phyloP scores from a whole-genome alignment of 1,140 invertebrate genomes.

The Homalodisca vitripennis region DNA sequence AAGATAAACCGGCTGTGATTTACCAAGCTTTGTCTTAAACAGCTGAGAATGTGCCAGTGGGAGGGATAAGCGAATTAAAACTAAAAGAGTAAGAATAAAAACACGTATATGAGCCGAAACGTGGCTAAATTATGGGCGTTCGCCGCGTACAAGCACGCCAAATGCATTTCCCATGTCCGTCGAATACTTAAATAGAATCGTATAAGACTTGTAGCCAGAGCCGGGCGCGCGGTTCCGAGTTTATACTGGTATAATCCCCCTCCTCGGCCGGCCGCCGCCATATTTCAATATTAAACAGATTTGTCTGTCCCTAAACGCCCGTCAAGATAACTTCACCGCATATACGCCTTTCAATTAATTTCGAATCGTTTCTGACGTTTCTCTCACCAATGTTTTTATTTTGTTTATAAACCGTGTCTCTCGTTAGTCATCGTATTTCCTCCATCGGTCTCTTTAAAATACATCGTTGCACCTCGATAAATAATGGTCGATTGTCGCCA shows the following conservation, averaged over 20 bases:
- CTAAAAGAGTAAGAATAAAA: not conserved
- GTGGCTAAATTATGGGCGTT: conserved; percentile 9
- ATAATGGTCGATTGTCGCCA: too few species aligned
- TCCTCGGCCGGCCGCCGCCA: not conserved
- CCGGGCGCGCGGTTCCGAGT: not conserved
- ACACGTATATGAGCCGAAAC: conserved; percentile 10
- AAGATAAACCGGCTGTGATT: too few species aligned
- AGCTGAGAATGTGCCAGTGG: too few species aligned
- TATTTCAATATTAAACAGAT: conserved; percentile 15
- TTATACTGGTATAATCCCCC: not conserved
- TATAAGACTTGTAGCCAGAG: not conserved
- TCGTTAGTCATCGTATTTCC: too few species aligned
- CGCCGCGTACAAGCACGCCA: conserved; percentile 1
- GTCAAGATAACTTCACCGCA: conserved; percentile 7
- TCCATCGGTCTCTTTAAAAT: too few species aligned
- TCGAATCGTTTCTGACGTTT: not conserved
- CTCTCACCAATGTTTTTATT: not conserved
- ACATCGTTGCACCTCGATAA: too few species aligned
- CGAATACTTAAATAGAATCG: conserved; percentile 16
- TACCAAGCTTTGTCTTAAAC: too few species aligned
- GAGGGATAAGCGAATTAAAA: too few species aligned
- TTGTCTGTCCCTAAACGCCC: conserved; percentile 10
- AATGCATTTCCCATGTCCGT: conserved; percentile 5
- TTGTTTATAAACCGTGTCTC: too few species aligned
- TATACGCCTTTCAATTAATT: conserved; percentile 10